Base-by-base conservation (phyloP, 2,888 invertebrate species). In the Hirtodrosophila duncani region DNA sequence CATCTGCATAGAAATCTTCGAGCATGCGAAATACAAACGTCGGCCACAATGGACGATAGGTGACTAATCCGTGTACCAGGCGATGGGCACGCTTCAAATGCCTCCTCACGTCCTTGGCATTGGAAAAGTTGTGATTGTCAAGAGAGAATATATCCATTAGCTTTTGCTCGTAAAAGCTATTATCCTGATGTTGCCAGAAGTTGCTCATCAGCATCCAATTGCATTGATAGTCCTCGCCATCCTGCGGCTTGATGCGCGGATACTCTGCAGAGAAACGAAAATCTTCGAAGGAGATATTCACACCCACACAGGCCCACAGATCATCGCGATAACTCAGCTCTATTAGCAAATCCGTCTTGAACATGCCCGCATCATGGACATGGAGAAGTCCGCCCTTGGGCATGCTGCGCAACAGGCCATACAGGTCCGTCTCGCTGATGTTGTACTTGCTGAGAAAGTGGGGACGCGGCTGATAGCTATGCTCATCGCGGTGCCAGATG, bases 351-450 rank as follows among this genome's bases (percentile, higher is more conserved):
- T 92, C 90, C 0, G 88, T 84, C 0, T 89, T 89, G 3, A 89
- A 87, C 1, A 91, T 86, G 0, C 90, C 90, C 56, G 89, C 88
- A 53, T 92, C 90, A 71, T 93, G 93, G 0, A 90, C 87, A 78
- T 93, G 93, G 3, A 93, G 84, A 0, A 90, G 88, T 0, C 89
- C 91, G 4, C 93, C 94, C 86, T 94, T 94, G 0, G 94, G 94
- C 88, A 94, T 88, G 33, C 85, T 86, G 43, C 88, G 87, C 9
- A 94, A 89, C 3, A 92, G 88, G 51, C 89, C 83, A 72, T 90
- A 93, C 0, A 94, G 90, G 64, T 89, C 87, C 0, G 93, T 72
- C 6, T 88, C 39, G n/a, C 56, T 52, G 3, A 74, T 41, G 6
- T 52, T 43, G 4, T 57, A 43, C 9, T 42, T 46, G 7, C 30